phyloP scores from a whole-genome alignment of 2,113 vertebrate genomes.

The Eudyptes chrysolophus region DNA sequence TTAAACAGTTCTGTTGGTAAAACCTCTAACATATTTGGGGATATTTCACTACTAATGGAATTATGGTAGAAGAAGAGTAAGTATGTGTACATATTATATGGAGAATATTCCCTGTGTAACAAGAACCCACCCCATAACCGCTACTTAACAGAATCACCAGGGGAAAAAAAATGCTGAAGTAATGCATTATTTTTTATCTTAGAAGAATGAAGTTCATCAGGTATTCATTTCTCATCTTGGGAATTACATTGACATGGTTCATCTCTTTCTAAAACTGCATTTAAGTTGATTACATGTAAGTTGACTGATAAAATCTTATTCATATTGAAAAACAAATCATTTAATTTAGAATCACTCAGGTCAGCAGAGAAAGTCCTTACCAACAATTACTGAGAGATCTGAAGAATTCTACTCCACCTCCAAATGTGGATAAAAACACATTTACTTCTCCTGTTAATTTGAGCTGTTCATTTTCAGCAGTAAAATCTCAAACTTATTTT shows the following conservation, averaged over 20 bases:
- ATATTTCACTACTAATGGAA: neutral
- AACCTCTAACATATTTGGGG: neutral
- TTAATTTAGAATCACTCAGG: slow-evolving; percentile 33
- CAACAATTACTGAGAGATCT: neutral
- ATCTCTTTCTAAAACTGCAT: slow-evolving; percentile 20
- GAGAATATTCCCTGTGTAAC: neutral
- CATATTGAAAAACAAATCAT: slow-evolving; percentile 19
- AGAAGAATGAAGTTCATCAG: slow-evolving; percentile 17
- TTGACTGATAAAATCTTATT: slow-evolving; percentile 33
- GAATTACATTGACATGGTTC: slow-evolving; percentile 23
- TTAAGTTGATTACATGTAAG: slow-evolving; percentile 35
- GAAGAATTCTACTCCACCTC: neutral
- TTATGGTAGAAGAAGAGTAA: neutral
- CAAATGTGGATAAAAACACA: neutral
- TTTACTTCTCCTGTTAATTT: neutral
- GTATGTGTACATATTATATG: too few relatives aligned
- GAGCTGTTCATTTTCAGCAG: neutral
- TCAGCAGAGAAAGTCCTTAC: neutral
- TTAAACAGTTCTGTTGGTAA: neutral
- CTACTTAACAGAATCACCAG: neutral
- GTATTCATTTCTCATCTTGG: slow-evolving; percentile 4
- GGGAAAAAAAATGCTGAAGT: neutral
- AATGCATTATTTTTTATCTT: neutral
- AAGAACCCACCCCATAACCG: neutral
- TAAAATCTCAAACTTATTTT: neutral